Evolutionary conservation across 2,797 vertebrate species (phyloP), one percentile per base, ranked within the genome.

Genomic region (Myotis daubentonii): DNA sequence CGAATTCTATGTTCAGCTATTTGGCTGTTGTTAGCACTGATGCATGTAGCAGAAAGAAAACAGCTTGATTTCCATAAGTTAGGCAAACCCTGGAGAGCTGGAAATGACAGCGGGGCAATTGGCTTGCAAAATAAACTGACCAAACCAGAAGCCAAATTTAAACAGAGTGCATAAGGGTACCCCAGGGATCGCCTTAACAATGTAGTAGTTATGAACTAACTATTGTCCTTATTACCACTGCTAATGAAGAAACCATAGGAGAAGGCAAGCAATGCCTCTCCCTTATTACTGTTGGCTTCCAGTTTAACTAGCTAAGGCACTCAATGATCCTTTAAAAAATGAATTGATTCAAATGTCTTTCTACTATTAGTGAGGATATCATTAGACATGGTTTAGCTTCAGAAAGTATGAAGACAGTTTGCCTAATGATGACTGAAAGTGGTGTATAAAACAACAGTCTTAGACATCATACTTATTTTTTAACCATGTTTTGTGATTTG

Each of bases 171-270:
- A 82, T 83, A 96, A 95, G 6, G 72, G 91, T 74, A 82, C 53
- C 68, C 57, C 44, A 95, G 93, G 92, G 97, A 96, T 36, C 1
- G 0, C 85, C 96, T 96, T 87, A 97, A 95, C 97, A 96, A 78
- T 87, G 55, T 94, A 53, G 86, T 97, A 76, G 78, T 96, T 98
- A 96, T 96, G 86, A 97, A 82, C 96, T 97, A 97, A 98, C 97
- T 95, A 51, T 28, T 38, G 92, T 87, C 55, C 8, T 96, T 83
- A 94, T 97, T 97, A 47, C 41, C 94, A 75, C 94, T 94, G 85
- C 92, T 98, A 96, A 97, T 97, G 96, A 97, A 96, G 95, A 93
- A 97, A 62, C 86, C 96, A 85, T 75, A 92, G 92, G 88, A 94
- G 87, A 93, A 97, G 85, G 92, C 89, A 78, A 95, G 94, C 72